Base-by-base conservation (phyloP, 2,888 invertebrate species). In the Nomada ruficornis region DNA sequence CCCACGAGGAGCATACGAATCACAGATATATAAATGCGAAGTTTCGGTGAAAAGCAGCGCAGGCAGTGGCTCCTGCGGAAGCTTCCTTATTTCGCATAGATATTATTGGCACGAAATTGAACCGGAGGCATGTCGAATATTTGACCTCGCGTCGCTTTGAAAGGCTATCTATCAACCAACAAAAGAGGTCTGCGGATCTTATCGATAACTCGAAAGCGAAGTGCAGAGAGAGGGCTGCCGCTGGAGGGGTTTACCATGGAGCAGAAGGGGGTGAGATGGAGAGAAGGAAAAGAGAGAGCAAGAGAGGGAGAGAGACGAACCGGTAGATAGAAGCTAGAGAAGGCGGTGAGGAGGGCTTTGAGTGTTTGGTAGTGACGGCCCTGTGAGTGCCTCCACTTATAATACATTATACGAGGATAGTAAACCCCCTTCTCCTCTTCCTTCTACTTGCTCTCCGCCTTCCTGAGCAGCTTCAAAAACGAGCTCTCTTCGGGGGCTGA, bases 91-190 rank as follows among this genome's bases (percentile, higher is more conserved):
- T 82, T 75, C 74, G 75, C 85, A 69, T 77, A 82, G 88, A 87
- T 88, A 90, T 89, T 90, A 90, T 90, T 90, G 90, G 89, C 88
- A 88, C 81, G 89, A 89, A 90, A 89, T 90, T 90, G 88, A 90
- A 90, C 83, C 83, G 80, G 74, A 65, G 86, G 86, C 77, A 88
- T 70, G 89, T 87, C 88, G 90, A 89, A 88, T 90, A 89, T 88
- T 85, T 90, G 89, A 90, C 89, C 90, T 83, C 84, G 84, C 86
- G 86, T 88, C 89, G 82, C 80, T 79, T 77, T 81, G 89, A 87
- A 86, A 88, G 87, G 88, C 87, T 90, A 91, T 91, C 89, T 91
- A 91, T 92, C 91, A 89, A 84, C 82, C 87, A 75, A 88, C 89
- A 89, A 91, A 91, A 87, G 87, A 86, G 86, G 85, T 83, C 80